Evolutionary conservation across 2,113 vertebrate genomes (phyloP).

Genomic region (Sinocyclocheilus anshuiensis): DNA sequence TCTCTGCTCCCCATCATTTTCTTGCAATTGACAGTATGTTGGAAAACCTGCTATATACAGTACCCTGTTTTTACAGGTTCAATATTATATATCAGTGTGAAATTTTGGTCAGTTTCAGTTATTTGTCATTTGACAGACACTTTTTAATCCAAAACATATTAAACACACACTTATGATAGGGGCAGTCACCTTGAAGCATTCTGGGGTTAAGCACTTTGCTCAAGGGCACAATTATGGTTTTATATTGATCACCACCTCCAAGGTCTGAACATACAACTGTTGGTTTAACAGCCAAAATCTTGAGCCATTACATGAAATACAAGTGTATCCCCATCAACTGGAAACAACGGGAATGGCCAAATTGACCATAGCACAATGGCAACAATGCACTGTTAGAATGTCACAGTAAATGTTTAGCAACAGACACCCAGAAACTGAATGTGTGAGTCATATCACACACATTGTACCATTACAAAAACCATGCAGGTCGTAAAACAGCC

Average conservation of each 20-base stretch:
- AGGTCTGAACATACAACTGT: neutral
- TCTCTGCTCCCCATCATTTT: neutral
- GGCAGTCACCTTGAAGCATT: neutral
- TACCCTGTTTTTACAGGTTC: neutral
- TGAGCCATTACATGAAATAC: neutral
- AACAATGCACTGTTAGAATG: neutral
- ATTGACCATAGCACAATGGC: neutral
- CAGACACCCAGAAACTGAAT: neutral
- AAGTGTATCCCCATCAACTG: neutral
- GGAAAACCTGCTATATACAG: neutral
- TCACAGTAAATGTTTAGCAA: neutral
- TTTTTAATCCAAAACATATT: neutral
- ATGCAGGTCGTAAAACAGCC: neutral
- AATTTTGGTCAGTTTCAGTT: neutral
- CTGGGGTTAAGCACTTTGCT: neutral
- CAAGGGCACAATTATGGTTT: neutral
- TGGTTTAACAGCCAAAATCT: neutral
- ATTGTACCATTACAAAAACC: neutral
- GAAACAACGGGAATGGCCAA: neutral
- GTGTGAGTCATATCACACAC: neutral
- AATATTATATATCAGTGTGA: neutral
- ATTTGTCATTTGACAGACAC: conserved; percentile 12
- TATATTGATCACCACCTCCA: neutral
- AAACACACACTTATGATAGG: neutral
- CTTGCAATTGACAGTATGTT: neutral